A percentile compares a stretch with the other conserved stretches of the same genome.
Evolutionary conservation across 2,113 vertebrate genomes (phyloP).

Genomic region (Percopsis transmontana): DNA sequence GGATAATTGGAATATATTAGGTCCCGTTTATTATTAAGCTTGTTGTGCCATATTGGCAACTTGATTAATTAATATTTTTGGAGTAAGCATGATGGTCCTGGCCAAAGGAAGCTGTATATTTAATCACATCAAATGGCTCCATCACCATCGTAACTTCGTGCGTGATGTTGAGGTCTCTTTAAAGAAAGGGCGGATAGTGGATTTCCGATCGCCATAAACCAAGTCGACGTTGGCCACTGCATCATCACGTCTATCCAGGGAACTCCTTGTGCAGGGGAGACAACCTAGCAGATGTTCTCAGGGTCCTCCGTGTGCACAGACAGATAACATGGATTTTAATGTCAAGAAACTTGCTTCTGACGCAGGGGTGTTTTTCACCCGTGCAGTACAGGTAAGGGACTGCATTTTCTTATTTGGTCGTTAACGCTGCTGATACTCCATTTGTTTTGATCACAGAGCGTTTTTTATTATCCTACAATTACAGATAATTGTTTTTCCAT

Average conservation of each 20-base stretch:
- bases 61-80: no score
- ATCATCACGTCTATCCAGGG: slow-evolving; percentile 55
- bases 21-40: no score
- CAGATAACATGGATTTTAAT: slow-evolving; percentile 88
- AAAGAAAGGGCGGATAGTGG: slow-evolving; percentile 56
- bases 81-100: no score
- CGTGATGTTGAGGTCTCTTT: slow-evolving; percentile 52
- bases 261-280: slow-evolving; percentile 34
- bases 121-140: no score
- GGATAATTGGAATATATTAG: no score
- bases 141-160: no score
- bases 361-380: slow-evolving; percentile 92
- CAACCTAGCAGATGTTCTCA: background rate
- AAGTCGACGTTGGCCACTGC: slow-evolving; percentile 24
- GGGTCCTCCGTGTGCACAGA: slow-evolving; percentile 2
- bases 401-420: background rate
- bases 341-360: slow-evolving; percentile 95
- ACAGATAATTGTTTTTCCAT: no score
- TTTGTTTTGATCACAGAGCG: background rate
- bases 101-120: no score
- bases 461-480: no score
- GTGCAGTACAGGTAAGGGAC: slow-evolving; percentile 81
- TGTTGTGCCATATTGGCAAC: no score
- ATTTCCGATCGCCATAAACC: slow-evolving; percentile 46
- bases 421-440: background rate